Evolutionary conservation across 2,797 vertebrate genomes (phyloP).

Genomic region (Carduelis carduelis): DNA sequence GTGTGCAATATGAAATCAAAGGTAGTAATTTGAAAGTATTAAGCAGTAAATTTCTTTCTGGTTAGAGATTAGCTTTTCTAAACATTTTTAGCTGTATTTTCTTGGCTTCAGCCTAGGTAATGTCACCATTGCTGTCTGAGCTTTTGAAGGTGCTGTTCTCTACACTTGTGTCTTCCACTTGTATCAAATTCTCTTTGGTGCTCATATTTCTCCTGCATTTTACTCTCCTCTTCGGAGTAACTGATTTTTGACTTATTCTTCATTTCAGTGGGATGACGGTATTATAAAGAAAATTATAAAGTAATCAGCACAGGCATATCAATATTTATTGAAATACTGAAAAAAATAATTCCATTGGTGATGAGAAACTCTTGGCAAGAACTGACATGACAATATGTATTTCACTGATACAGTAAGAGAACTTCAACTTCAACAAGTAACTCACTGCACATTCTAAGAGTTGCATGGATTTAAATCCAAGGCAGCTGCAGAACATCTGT

Average conservation of each 20-base stretch:
- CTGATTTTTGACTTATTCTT: background rate
- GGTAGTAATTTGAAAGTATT: background rate
- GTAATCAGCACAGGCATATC: conserved; percentile 75
- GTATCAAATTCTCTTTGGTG: background rate
- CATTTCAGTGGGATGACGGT: conserved; percentile 75
- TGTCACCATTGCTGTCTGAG: background rate
- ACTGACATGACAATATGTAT: conserved; percentile 77
- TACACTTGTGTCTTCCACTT: background rate
- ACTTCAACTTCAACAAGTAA: conserved; percentile 71
- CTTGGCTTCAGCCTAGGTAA: background rate
- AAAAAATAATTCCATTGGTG: conserved; percentile 77
- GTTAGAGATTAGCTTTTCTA: background rate
- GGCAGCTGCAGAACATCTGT: conserved; percentile 75
- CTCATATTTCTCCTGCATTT: background rate
- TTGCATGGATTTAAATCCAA: conserved; percentile 73
- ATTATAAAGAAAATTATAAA: conserved; percentile 72
- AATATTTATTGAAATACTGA: conserved; percentile 92
- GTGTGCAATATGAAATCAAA: background rate
- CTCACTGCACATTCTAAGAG: conserved; percentile 73
- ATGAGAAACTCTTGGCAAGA: conserved; percentile 81
- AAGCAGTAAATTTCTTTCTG: background rate
- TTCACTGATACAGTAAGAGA: conserved; percentile 78
- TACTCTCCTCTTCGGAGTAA: background rate
- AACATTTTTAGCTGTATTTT: background rate
- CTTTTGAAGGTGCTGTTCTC: background rate